Conservation (phyloP, 2,888 invertebrate species). For the Mesorhabditis spiculigera region DNA sequence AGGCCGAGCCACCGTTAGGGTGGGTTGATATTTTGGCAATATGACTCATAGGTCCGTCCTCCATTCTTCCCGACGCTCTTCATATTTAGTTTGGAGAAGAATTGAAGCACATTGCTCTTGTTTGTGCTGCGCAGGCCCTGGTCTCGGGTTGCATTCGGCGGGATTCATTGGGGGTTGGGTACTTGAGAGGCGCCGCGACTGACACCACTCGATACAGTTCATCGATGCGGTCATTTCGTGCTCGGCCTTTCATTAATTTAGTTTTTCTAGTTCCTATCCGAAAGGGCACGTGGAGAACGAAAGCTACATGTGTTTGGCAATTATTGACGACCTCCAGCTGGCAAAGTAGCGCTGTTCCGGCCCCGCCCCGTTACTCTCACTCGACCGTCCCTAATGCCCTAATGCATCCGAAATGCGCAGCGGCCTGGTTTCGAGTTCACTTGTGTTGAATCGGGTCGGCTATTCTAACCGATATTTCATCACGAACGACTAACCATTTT, state of each 20-base stretch:
- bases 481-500: not conserved
- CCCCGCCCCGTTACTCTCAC: no score
- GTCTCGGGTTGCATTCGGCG: conserved; percentile 1
- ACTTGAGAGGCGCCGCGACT: conserved; percentile 3
- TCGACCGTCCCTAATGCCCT: no score
- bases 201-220: not conserved
- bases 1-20: not conserved
- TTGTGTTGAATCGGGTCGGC: not conserved
- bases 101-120: not conserved
- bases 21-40: not conserved
- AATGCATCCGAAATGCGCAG: no score
- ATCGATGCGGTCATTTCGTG: not conserved
- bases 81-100: not conserved
- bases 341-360: no score
- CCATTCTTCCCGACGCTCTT: not conserved
- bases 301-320: no score
- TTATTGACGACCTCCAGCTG: no score
- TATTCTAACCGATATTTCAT: not conserved
- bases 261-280: not conserved
- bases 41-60: not conserved
- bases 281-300: no score
- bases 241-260: not conserved
- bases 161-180: not conserved
- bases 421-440: no score
- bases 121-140: not conserved